Base-by-base conservation (phyloP, 2,888 invertebrate species). In the Laothoe populi region DNA sequence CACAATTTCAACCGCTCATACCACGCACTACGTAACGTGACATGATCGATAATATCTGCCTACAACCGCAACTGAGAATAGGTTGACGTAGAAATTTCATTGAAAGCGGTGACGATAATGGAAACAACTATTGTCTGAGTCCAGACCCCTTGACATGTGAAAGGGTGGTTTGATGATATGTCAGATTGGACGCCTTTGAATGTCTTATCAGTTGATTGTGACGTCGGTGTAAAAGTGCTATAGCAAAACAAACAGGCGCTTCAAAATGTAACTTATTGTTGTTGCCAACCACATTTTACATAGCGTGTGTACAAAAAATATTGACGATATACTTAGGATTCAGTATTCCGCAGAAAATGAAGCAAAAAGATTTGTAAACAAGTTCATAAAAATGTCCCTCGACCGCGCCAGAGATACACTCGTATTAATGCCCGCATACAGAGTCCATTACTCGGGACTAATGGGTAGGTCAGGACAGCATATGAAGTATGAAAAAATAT, bases 1-100 rank as follows among this genome's bases (percentile, higher is more conserved):
- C 8, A 59, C 16, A 21, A 21, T 26, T 44, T 31, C 31, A 24
- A 59, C 19, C 45, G 26, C 44, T 23, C 31, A 48, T 35, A 13
- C 13, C 38, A 58, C 24, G n/a, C n/a, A 38, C n/a, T 46, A 10
- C 31, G 26, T n/a, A 60, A 68, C 74, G 70, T 74, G 88, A 88
- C 88, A 82, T 78, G 88, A 88, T 89, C 90, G 88, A 84, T 85
- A 86, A 82, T 82, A 79, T 77, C 78, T 79, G 75, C 77, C 80
- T 82, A 80, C 78, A 78, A 73, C 78, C 75, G 68, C 77, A 75
- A 67, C 68, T 65, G 19, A 53, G 53, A 35, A 65, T 64, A 60
- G 73, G 74, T 72, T 73, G 77, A 76, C 74, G 72, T 71, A 77
- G 74, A 65, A 73, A 70, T 73, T 74, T 72, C 70, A 73, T 66